phyloP scores from a whole-genome alignment of 2,888 invertebrate genomes.

The Leptinotarsa rubiginosa region DNA sequence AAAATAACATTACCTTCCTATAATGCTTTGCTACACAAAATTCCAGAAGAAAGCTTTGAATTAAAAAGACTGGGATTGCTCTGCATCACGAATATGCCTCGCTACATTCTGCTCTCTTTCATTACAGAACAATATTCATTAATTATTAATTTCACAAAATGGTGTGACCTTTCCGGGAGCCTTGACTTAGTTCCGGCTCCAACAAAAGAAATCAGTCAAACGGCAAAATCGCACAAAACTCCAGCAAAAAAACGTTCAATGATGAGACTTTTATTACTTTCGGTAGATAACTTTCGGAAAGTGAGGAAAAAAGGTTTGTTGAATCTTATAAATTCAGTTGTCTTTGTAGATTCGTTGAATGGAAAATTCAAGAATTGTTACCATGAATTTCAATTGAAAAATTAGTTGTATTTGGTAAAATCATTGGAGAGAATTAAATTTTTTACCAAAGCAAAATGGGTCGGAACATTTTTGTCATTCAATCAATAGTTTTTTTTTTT shows the following conservation, averaged over 20 bases:
- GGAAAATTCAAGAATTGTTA: too few species aligned
- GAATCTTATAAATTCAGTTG: too few species aligned
- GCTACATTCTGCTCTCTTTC: not conserved
- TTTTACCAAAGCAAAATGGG: too few species aligned
- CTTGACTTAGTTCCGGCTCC: not conserved
- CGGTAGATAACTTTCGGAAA: not conserved
- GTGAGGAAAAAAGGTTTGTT: too few species aligned
- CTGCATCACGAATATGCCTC: not conserved
- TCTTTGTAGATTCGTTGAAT: too few species aligned
- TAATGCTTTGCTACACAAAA: not conserved
- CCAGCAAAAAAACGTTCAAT: not conserved
- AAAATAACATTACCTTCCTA: not conserved
- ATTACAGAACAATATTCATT: not conserved
- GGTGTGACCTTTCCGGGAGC: not conserved
- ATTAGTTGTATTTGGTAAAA: too few species aligned
- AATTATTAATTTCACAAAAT: constrained; percentile 3
- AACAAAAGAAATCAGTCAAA: not conserved
- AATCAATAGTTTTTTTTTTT: too few species aligned
- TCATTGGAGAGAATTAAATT: too few species aligned
- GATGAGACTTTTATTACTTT: not conserved
- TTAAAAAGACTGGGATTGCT: not conserved
- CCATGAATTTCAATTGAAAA: too few species aligned
- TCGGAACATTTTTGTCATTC: too few species aligned
- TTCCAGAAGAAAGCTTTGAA: not conserved
- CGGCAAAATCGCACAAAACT: not conserved